These are phyloP conservation scores for Orthosia gracilis DNA, from an alignment of 2,888 invertebrate species.

Conservation along the genomic window DNA sequence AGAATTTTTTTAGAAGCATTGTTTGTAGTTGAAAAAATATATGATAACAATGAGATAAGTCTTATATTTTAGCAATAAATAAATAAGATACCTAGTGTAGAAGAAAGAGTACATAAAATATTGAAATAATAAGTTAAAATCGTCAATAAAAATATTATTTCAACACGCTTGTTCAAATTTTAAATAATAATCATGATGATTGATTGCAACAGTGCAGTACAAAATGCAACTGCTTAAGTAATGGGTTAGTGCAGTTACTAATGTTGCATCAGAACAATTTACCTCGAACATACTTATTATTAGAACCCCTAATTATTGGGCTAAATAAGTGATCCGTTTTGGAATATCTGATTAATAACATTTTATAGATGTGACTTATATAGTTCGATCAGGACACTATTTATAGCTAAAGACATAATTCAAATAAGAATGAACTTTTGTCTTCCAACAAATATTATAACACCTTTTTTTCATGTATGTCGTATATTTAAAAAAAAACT, in stretches of 20 bases:
- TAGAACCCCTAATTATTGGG: background rate
- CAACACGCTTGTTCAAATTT: background rate
- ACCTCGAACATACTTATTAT: background rate
- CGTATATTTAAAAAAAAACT: background rate
- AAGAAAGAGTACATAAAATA: conserved; percentile 23
- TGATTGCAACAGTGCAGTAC: conserved; percentile 1
- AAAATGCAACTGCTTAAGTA: conserved; percentile 7
- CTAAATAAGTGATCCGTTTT: background rate
- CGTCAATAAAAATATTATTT: background rate
- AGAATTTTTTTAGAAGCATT: conserved; percentile 26
- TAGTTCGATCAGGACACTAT: conserved; percentile 14
- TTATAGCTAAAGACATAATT: background rate
- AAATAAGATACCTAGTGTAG: background rate
- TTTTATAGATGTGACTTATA: background rate
- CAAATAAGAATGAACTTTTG: background rate
- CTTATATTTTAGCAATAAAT: background rate
- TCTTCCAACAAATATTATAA: background rate
- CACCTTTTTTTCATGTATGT: too few relatives aligned
- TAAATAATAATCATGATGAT: background rate
- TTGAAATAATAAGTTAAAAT: background rate
- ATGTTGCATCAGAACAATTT: background rate
- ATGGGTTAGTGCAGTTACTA: too few relatives aligned
- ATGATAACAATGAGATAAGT: too few relatives aligned
- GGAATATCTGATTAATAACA: background rate
- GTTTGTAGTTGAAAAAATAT: conserved; percentile 5